Evolutionary conservation across 2,888 invertebrate species (phyloP).

Genomic region (Troides aeacus): DNA sequence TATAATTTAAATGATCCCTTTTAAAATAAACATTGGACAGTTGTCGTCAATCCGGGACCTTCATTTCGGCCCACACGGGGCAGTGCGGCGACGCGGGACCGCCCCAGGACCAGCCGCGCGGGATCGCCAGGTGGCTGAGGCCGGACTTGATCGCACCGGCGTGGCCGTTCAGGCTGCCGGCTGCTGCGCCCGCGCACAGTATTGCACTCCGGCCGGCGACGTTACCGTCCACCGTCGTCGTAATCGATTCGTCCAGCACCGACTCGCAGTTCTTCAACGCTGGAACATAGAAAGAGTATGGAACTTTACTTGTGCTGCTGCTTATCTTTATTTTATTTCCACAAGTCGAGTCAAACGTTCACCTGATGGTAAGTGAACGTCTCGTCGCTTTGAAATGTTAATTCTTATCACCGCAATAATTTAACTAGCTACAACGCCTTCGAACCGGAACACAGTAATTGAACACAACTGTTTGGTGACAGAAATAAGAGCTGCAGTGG

Average conservation of each 20-base stretch:
- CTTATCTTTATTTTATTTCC: too few species aligned
- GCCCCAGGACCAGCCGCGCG: slow-evolving; percentile 91
- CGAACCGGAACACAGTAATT: too few species aligned
- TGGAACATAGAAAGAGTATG: slow-evolving; percentile 42
- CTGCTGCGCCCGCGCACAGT: slow-evolving; percentile 52
- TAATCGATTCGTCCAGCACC: slow-evolving; percentile 55
- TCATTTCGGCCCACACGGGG: slow-evolving; percentile 87
- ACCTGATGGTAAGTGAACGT: too few species aligned
- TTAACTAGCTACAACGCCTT: too few species aligned
- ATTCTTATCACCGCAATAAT: too few species aligned
- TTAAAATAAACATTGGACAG: slow-evolving; percentile 32
- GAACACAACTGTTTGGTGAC: too few species aligned
- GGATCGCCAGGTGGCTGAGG: slow-evolving; percentile 87
- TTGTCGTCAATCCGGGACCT: slow-evolving; percentile 69
- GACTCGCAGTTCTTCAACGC: slow-evolving; percentile 59
- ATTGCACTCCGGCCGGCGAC: slow-evolving; percentile 56
- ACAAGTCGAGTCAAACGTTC: too few species aligned
- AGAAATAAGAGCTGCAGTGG: too few species aligned
- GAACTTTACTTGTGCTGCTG: too few species aligned
- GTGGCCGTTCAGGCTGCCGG: slow-evolving; percentile 72
- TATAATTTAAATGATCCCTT: slow-evolving; percentile 39
- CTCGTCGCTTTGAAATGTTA: too few species aligned
- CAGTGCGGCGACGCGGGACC: slow-evolving; percentile 87
- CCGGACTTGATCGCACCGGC: slow-evolving; percentile 85
- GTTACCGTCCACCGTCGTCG: slow-evolving; percentile 58